Conservation (phyloP, 2,888 invertebrate species). For the Troides helena region DNA sequence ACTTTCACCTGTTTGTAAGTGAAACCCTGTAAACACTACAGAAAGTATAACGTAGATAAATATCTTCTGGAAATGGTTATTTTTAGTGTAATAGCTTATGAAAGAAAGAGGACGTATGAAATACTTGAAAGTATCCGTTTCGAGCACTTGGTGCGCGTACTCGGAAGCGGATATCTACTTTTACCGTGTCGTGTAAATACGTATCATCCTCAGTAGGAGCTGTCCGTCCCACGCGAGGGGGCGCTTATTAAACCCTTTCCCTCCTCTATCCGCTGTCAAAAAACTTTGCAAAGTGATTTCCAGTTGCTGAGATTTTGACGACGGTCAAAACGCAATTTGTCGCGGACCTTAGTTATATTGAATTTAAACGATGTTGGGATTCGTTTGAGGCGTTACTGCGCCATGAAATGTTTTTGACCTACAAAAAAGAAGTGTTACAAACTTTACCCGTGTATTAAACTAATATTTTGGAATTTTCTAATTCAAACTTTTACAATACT, state of each 20-base stretch:
- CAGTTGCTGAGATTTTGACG: conserved; percentile 18
- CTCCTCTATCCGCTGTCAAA: conserved; percentile 2
- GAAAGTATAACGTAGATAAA: too few species aligned
- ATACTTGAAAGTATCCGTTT: neutral
- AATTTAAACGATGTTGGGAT: conserved; percentile 8
- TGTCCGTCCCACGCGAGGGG: neutral
- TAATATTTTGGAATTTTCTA: too few species aligned
- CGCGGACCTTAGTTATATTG: conserved; percentile 7
- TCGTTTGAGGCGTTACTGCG: neutral
- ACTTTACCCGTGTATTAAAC: too few species aligned
- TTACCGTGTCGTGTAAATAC: neutral
- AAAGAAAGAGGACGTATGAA: too few species aligned
- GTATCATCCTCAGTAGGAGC: neutral
- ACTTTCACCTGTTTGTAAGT: too few species aligned
- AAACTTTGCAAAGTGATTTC: conserved; percentile 7
- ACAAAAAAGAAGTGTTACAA: neutral
- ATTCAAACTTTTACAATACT: too few species aligned
- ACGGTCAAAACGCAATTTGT: conserved; percentile 13
- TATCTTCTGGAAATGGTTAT: too few species aligned
- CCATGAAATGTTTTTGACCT: neutral
- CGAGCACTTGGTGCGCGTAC: neutral
- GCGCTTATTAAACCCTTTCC: conserved; percentile 3
- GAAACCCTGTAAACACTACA: too few species aligned
- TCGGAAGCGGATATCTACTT: neutral
- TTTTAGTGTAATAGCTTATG: too few species aligned